phyloP scores from a whole-genome alignment of 2,888 invertebrate species.

The Meliscaeva auricollis region DNA sequence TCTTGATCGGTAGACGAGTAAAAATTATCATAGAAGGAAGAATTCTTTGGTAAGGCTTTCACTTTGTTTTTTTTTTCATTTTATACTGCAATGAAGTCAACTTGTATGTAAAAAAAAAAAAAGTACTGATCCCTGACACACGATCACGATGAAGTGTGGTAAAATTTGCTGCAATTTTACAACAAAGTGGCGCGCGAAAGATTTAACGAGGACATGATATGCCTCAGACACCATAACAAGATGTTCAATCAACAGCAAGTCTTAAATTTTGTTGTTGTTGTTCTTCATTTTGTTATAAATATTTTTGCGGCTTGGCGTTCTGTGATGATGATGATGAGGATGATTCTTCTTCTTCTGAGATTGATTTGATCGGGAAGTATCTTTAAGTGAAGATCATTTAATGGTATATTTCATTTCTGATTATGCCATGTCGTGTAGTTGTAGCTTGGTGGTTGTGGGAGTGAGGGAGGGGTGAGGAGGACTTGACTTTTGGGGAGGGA shows the following conservation, averaged over 20 bases:
- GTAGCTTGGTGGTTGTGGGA: not conserved
- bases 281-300: not conserved
- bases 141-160: constrained; percentile 69
- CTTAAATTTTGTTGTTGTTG: not conserved
- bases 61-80: constrained; percentile 22
- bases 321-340: constrained; percentile 6
- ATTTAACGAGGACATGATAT: constrained; percentile 69
- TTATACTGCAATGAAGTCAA: too few relatives aligned
- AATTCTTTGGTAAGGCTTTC: constrained; percentile 44
- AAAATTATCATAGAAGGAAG: not conserved
- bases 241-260: constrained; percentile 41
- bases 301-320: constrained; percentile 10
- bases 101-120: too few relatives aligned
- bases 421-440: constrained; percentile 18
- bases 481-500: constrained; percentile 1
- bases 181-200: constrained; percentile 68
- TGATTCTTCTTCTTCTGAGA: constrained; percentile 11
- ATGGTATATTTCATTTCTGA: constrained; percentile 32
- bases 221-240: constrained; percentile 47
- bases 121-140: constrained; percentile 52
- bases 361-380: constrained; percentile 35
- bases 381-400: constrained; percentile 48
- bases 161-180: constrained; percentile 70
- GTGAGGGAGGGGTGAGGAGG: not conserved
- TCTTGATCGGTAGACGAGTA: not conserved